Conservation (phyloP, 2,888 invertebrate species). For the Synanthedon myopaeformis region DNA sequence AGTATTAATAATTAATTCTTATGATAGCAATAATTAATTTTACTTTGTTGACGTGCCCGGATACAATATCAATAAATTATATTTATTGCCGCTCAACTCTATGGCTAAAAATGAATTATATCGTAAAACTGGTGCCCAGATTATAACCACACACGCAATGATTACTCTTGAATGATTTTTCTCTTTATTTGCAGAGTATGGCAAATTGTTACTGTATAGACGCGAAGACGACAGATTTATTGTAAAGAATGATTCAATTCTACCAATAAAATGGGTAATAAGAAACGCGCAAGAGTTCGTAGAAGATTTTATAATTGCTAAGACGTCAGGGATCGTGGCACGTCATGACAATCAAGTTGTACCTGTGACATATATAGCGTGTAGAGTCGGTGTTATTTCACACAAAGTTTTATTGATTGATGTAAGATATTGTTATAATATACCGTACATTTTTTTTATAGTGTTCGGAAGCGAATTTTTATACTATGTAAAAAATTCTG, state of each 20-base stretch:
- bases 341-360: constrained; percentile 58
- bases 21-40: too few species aligned
- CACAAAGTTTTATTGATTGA: constrained; percentile 47
- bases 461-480: too few species aligned
- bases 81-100: not conserved
- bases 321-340: constrained; percentile 46
- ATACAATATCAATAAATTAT: too few species aligned
- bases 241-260: constrained; percentile 67
- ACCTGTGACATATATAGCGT: constrained; percentile 60
- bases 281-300: constrained; percentile 41
- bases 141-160: not conserved
- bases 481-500: too few species aligned
- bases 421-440: constrained; percentile 27
- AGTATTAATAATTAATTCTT: too few species aligned
- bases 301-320: constrained; percentile 57
- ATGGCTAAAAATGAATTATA: too few species aligned
- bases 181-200: constrained; percentile 46
- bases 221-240: constrained; percentile 57
- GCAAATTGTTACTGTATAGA: constrained; percentile 64
- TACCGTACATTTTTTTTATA: too few species aligned
- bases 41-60: too few species aligned
- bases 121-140: not conserved
- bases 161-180: not conserved
- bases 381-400: constrained; percentile 44
- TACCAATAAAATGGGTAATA: constrained; percentile 70